These are phyloP conservation scores for Tetanocera ferruginea DNA, from an alignment of 2,888 invertebrate species.

Conservation along the genomic window DNA sequence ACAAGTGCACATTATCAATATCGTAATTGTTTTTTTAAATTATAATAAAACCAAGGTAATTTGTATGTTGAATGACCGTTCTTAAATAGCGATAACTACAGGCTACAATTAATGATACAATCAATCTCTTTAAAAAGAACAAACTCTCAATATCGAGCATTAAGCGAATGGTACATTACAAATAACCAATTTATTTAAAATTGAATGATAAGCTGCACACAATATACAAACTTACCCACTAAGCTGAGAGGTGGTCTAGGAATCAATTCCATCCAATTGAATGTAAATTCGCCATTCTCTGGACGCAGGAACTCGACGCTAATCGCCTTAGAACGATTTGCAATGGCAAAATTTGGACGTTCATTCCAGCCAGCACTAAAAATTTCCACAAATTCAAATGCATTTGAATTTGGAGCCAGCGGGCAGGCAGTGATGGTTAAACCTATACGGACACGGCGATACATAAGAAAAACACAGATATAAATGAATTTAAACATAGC, in stretches of 20 bases:
- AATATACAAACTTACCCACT: conserved; percentile 58
- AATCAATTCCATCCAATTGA: conserved; percentile 88
- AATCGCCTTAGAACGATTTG: conserved; percentile 76
- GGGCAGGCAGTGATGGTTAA: conserved; percentile 73
- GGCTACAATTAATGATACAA: too few species aligned
- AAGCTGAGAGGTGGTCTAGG: conserved; percentile 70
- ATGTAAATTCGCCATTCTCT: conserved; percentile 80
- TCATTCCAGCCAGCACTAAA: conserved; percentile 88
- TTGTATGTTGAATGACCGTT: too few species aligned
- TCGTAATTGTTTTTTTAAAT: too few species aligned
- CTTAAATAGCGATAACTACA: too few species aligned
- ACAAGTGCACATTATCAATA: too few species aligned
- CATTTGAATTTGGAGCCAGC: conserved; percentile 71
- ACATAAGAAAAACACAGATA: not conserved
- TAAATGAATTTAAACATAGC: not conserved
- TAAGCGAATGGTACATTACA: too few species aligned
- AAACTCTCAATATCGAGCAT: too few species aligned
- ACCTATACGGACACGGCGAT: conserved; percentile 59
- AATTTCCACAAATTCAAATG: conserved; percentile 80
- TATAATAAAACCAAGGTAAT: too few species aligned
- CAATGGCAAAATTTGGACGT: conserved; percentile 73
- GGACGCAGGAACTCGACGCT: conserved; percentile 85
- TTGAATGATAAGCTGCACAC: too few species aligned
- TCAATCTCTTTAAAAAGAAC: too few species aligned
- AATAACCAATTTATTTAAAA: too few species aligned